Evolutionary conservation across 2,888 invertebrate genomes (phyloP), one percentile per base, ranked within the genome.

Genomic region (Mesorhabditis belari): DNA sequence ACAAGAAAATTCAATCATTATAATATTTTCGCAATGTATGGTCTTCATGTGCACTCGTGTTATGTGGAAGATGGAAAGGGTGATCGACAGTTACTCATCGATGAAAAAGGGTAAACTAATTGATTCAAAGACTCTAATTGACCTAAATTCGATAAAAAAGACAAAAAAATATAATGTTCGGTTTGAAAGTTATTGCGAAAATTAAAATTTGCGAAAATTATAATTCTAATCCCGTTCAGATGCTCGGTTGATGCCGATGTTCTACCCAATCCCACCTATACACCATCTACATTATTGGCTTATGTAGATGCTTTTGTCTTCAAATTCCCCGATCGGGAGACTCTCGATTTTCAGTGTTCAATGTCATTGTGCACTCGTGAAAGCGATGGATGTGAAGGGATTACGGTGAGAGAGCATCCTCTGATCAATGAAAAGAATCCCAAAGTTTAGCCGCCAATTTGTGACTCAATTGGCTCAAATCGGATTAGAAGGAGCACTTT

Each of bases 1-100:
- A 2, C 21, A 51, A 29, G 24, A 24, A 53, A 44, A 44, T 50
- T 28, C 17, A n/a, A 64, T 55, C n/a, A n/a, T n/a, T n/a, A n/a
- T n/a, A n/a, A n/a, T n/a, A n/a, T n/a, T n/a, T n/a, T n/a, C n/a
- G n/a, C n/a, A n/a, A 57, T 55, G 49, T 68, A 59, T 49, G 63
- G 58, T n/a, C 62, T 76, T 63, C 60, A 78, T 9, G 78, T 79
- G 1, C 78, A 79, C 56, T 70, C 73, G 44, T 79, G 79, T 60
- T 76, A 61, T 55, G 75, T 77, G 12, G 76, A 76, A 54, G 78
- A 79, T 55, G 79, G 77, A 6, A 64, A 69, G n/a, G 75, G 75
- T 5, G 67, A 72, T 21, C 60, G 66, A 27, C 71, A 69, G n/a
- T 55, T 63, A 51, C 70, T 80, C 1, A 63, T 79, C 27, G 77